Conservation (phyloP, 2,888 invertebrate genomes). For the Apotomis capreana region DNA sequence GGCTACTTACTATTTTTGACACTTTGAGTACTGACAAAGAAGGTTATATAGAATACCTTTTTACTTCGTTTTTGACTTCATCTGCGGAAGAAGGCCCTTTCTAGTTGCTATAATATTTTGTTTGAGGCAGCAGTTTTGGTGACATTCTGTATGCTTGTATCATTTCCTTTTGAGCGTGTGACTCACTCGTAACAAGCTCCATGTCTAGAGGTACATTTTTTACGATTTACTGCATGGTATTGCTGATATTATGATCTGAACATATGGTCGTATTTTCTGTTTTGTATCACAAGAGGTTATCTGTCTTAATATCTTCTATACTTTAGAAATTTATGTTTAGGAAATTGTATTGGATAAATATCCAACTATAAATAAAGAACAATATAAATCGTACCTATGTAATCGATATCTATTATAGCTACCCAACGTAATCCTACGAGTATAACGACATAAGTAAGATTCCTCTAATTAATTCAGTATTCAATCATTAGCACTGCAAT, state of each 20-base stretch:
- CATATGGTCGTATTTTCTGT: not conserved
- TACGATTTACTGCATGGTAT: not conserved
- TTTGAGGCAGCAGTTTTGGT: conserved; percentile 23
- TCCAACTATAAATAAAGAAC: too few relatives aligned
- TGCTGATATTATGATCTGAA: not conserved
- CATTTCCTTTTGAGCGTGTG: conserved; percentile 20
- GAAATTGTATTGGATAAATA: too few relatives aligned
- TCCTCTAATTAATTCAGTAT: conserved; percentile 24
- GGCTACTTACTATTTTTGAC: too few relatives aligned
- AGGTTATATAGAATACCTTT: too few relatives aligned
- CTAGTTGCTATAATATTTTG: conserved; percentile 2
- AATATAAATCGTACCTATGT: too few relatives aligned
- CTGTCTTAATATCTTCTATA: too few relatives aligned
- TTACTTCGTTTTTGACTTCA: too few relatives aligned
- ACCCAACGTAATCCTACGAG: too few relatives aligned
- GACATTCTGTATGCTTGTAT: not conserved
- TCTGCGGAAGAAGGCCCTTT: too few relatives aligned
- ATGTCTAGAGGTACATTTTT: not conserved
- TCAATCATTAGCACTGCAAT: conserved; percentile 10
- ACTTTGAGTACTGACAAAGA: too few relatives aligned
- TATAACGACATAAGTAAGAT: conserved; percentile 19
- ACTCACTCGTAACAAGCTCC: conserved; percentile 11
- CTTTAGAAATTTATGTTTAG: too few relatives aligned
- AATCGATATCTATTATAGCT: too few relatives aligned
- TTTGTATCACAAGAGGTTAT: not conserved